Percentiles rank a stretch among this genome's conserved stretches.
Conservation (phyloP, 2,113 vertebrate genomes). For the Chloebia gouldiae region DNA sequence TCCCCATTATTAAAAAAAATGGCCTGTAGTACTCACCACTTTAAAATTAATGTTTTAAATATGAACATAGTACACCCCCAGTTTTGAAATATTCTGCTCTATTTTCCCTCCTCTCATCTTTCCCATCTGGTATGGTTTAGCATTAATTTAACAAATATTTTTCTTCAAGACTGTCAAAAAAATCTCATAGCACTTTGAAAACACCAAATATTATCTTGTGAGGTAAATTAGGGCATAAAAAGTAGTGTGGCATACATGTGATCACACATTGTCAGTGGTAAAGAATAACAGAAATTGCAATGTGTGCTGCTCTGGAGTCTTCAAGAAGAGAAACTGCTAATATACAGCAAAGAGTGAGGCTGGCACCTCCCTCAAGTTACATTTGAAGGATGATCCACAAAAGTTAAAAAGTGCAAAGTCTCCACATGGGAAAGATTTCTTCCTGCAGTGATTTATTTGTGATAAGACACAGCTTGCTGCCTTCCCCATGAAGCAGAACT, state of each 20-base stretch:
- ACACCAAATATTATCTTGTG: not conserved
- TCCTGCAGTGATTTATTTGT: not conserved
- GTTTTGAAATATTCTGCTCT: slow-evolving; percentile 16
- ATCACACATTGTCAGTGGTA: slow-evolving; percentile 24
- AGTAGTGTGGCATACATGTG: not conserved
- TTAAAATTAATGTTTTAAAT: slow-evolving; percentile 26
- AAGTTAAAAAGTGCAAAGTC: not conserved
- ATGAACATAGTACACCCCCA: not conserved
- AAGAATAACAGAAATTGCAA: not conserved
- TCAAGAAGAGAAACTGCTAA: not conserved
- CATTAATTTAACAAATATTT: slow-evolving; percentile 34
- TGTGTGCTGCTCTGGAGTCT: not conserved
- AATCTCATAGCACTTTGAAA: not conserved
- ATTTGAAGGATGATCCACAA: not conserved
- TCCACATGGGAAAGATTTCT: not conserved
- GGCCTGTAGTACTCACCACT: not conserved
- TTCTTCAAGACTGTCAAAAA: slow-evolving; percentile 26
- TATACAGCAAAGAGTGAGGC: not conserved
- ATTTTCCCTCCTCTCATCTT: slow-evolving; percentile 1
- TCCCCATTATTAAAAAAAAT: not conserved
- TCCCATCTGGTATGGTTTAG: slow-evolving; percentile 30
- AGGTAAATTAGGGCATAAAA: slow-evolving; percentile 14
- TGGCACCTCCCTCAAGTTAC: not conserved
- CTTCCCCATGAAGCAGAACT: not conserved
- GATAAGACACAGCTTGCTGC: not conserved